Percentiles rank a stretch among this genome's conserved stretches.
These are phyloP conservation scores for Crocodylus rhombifer DNA, from an alignment of 2,797 vertebrate genomes.

Conservation along the genomic window DNA sequence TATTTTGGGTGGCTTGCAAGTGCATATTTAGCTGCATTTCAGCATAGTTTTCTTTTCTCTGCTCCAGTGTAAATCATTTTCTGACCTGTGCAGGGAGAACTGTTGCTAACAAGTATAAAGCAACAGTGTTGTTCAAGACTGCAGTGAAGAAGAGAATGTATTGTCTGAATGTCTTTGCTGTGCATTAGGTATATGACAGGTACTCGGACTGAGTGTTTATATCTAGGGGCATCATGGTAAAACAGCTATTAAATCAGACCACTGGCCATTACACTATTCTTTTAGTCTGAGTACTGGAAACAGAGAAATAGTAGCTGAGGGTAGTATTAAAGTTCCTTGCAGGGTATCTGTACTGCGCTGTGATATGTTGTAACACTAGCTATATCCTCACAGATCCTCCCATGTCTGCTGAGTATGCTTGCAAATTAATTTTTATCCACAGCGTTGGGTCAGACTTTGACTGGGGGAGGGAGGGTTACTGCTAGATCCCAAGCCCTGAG, in stretches of 20 bases:
- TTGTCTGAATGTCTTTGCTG: not conserved
- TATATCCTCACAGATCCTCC: not conserved
- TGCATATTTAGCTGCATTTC: not conserved
- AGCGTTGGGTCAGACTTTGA: not conserved
- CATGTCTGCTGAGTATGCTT: not conserved
- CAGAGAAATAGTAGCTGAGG: fast-evolving
- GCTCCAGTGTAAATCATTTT: not conserved
- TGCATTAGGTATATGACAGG: not conserved
- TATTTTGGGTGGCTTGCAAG: not conserved
- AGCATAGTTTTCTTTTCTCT: not conserved
- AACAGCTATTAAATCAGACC: fast-evolving
- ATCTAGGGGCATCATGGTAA: not conserved
- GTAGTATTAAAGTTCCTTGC: not conserved
- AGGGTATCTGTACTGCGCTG: not conserved
- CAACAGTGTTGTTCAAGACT: not conserved
- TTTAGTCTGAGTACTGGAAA: not conserved
- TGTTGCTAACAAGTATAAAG: not conserved
- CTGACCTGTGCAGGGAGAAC: not conserved
- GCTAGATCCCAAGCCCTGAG: no score
- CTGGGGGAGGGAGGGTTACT: not conserved
- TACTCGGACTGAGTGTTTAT: not conserved
- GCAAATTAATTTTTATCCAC: not conserved
- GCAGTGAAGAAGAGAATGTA: not conserved
- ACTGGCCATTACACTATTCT: not conserved
- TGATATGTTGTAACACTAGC: not conserved